Evolutionary conservation across 2,888 invertebrate species (phyloP).

Genomic region (Muschampia plurimacula): DNA sequence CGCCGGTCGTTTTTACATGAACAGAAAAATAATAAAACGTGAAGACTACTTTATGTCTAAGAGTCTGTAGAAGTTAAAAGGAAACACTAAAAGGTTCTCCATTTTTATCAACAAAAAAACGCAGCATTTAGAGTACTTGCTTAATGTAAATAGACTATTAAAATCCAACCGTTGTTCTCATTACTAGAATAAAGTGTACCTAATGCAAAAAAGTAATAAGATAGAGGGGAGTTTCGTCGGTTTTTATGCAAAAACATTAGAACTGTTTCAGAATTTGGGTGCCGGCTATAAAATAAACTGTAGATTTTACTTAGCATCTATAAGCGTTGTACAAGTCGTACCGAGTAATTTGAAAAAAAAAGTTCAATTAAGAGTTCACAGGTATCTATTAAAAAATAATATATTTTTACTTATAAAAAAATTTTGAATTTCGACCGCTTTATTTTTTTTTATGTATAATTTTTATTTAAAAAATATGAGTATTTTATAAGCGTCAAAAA

Average conservation of each 20-base stretch:
- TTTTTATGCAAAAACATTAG: slow-evolving; percentile 21
- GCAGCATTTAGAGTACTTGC: slow-evolving; percentile 17
- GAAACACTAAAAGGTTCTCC: slow-evolving; percentile 32
- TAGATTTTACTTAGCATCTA: no score
- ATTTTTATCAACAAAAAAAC: slow-evolving; percentile 23
- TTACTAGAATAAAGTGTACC: slow-evolving; percentile 26
- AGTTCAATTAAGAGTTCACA: no score
- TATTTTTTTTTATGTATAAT: no score
- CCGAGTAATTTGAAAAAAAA: no score
- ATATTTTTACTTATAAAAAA: no score
- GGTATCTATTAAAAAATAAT: no score
- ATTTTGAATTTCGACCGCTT: no score
- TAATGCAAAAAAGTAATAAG: slow-evolving; percentile 30
- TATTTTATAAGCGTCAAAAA: no score
- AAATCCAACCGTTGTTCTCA: slow-evolving; percentile 15
- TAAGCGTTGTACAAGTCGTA: no score
- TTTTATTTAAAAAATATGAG: no score
- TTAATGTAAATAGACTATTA: slow-evolving; percentile 33
- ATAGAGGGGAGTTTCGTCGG: slow-evolving; percentile 14
- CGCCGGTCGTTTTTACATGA: background rate
- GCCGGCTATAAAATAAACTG: background rate
- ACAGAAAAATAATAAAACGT: slow-evolving; percentile 17
- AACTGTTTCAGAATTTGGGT: background rate
- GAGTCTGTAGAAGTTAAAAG: slow-evolving; percentile 14
- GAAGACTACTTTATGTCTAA: slow-evolving; percentile 21